Evolutionary conservation across 2,113 vertebrate species (phyloP).

Genomic region (Hippocampus zosterae): DNA sequence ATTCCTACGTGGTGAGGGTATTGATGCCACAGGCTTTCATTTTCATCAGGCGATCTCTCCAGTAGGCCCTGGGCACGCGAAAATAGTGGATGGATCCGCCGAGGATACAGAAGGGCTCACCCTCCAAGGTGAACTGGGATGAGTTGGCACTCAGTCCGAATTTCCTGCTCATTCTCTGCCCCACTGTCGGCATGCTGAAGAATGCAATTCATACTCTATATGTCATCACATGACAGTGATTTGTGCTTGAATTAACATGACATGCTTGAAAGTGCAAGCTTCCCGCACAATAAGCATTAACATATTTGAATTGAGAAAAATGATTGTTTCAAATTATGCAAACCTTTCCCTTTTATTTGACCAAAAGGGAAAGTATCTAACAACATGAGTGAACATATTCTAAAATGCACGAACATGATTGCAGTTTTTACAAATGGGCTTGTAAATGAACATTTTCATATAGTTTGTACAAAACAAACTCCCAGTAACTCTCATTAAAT

Average conservation of each 20-base stretch:
- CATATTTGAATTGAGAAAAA: neutral
- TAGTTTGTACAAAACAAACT: neutral
- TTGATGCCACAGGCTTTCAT: constrained; percentile 92
- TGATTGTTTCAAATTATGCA: neutral
- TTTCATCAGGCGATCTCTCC: constrained; percentile 88
- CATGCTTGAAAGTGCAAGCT: constrained; percentile 18
- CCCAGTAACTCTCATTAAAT: neutral
- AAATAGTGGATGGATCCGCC: constrained; percentile 89
- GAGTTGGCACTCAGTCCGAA: constrained; percentile 72
- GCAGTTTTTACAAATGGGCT: neutral
- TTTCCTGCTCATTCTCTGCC: constrained; percentile 69
- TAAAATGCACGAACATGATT: neutral
- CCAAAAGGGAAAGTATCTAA: neutral
- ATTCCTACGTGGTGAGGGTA: constrained; percentile 86
- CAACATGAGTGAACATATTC: neutral
- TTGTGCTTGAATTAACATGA: constrained; percentile 47
- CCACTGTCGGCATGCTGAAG: constrained; percentile 39
- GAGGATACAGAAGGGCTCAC: constrained; percentile 76
- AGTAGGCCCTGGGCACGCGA: constrained; percentile 82
- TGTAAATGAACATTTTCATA: neutral
- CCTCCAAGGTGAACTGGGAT: constrained; percentile 79
- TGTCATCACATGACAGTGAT: constrained; percentile 25
- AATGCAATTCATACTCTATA: constrained; percentile 21
- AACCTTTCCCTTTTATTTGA: neutral
- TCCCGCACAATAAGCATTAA: neutral